phyloP scores from a whole-genome alignment of 2,797 vertebrate genomes.

The Takifugu ocellatus region DNA sequence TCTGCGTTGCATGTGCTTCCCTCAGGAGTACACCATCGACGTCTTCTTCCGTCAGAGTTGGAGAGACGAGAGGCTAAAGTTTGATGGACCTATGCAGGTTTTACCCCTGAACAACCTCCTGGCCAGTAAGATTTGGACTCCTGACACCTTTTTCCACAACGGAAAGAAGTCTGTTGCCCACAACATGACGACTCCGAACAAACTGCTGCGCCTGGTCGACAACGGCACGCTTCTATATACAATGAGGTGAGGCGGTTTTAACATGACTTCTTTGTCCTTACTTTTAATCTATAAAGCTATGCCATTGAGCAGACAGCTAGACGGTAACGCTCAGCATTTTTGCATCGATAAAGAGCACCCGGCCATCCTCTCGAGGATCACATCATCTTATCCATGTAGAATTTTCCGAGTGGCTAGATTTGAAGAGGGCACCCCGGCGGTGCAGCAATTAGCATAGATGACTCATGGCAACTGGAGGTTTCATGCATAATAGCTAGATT shows the following conservation, averaged over 20 bases:
- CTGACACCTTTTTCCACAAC: constrained; percentile 98
- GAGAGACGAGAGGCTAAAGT: constrained; percentile 94
- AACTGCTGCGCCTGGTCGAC: constrained; percentile 94
- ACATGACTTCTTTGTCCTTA: background rate
- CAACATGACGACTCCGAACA: constrained; percentile 99
- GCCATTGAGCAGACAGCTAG: too few relatives aligned
- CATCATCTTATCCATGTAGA: too few relatives aligned
- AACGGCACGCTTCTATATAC: constrained; percentile 97
- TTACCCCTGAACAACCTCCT: constrained; percentile 95
- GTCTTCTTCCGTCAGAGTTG: constrained; percentile 98
- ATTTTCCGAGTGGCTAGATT: too few relatives aligned
- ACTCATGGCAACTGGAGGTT: too few relatives aligned
- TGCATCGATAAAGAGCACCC: too few relatives aligned
- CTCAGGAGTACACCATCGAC: constrained; percentile 96
- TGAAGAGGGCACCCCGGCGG: too few relatives aligned
- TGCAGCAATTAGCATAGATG: too few relatives aligned
- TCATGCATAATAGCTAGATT: background rate
- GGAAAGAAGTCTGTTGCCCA: constrained; percentile 99
- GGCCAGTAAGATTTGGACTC: constrained; percentile 99
- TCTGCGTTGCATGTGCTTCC: constrained; percentile 6
- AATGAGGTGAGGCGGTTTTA: constrained; percentile 83
- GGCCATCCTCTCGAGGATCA: too few relatives aligned
- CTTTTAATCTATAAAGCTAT: background rate
- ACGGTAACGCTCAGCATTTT: too few relatives aligned
- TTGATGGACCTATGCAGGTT: constrained; percentile 96